phyloP scores from a whole-genome alignment of 2,888 invertebrate species.

The Drosophila sordidula region DNA sequence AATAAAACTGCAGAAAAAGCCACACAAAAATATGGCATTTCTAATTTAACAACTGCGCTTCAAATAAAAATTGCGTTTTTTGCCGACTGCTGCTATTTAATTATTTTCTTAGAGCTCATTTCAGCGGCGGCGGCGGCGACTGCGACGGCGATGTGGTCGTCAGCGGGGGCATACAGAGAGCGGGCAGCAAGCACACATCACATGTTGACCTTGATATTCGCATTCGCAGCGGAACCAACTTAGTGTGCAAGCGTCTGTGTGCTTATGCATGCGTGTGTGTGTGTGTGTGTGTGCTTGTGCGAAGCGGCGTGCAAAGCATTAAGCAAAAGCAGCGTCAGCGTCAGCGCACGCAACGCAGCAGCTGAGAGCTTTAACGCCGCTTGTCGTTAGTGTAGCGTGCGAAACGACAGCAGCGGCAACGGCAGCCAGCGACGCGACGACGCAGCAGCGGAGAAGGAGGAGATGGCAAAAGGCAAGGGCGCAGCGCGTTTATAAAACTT shows the following conservation, averaged over 20 bases:
- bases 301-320: conserved; percentile 61
- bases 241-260: conserved; percentile 39
- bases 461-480: conserved; percentile 45
- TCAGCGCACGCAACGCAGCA: conserved; percentile 64
- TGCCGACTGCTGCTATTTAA: conserved; percentile 69
- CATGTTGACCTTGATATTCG: conserved; percentile 83
- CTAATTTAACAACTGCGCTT: conserved; percentile 75
- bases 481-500: conserved; percentile 48
- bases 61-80: conserved; percentile 72
- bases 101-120: conserved; percentile 77
- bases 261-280: conserved; percentile 10
- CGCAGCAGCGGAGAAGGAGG: conserved; percentile 6
- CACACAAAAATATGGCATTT: conserved; percentile 69
- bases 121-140: conserved; percentile 27
- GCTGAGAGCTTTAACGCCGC: conserved; percentile 56
- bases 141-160: conserved; percentile 2
- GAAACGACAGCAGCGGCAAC: conserved; percentile 38
- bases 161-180: conserved; percentile 19
- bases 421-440: neutral
- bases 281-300: conserved; percentile 31
- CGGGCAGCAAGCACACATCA: conserved; percentile 59
- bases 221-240: conserved; percentile 82
- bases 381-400: conserved; percentile 65
- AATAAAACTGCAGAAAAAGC: conserved; percentile 45
- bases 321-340: conserved; percentile 54